Evolutionary conservation across 1,140 invertebrate genomes (phyloP), one percentile per base, ranked within the genome.

Genomic region (Rhizoglyphus robini): DNA sequence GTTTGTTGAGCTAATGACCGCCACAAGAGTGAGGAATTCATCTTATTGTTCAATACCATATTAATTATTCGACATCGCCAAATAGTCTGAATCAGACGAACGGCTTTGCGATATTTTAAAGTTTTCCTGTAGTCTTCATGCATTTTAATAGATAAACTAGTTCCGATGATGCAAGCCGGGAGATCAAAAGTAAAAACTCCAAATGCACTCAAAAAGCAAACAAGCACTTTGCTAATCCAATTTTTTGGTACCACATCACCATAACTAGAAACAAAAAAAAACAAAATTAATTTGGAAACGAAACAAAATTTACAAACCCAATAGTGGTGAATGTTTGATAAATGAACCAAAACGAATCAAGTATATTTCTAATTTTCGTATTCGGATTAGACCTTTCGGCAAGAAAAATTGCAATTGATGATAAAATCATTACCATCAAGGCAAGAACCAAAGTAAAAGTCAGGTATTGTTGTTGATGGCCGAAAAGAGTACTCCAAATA

Each of bases 1-100:
- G n/a, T n/a, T n/a, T n/a, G n/a, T n/a, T n/a, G n/a, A n/a, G n/a
- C n/a, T n/a, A n/a, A n/a, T n/a, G n/a, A n/a, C n/a, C n/a, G n/a
- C n/a, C n/a, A n/a, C n/a, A n/a, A n/a, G n/a, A n/a, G n/a, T n/a
- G n/a, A n/a, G n/a, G n/a, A n/a, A n/a, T n/a, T n/a, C n/a, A n/a
- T n/a, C n/a, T n/a, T n/a, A n/a, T n/a, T n/a, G n/a, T n/a, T n/a
- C n/a, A n/a, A n/a, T n/a, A n/a, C n/a, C n/a, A n/a, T n/a, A n/a
- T n/a, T n/a, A n/a, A n/a, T n/a, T 25, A 54, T 54, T 54, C 51
- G 51, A 54, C 51, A 54, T 25, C 51, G 51, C 51, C 51, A 54
- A 54, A 54, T 32, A 54, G 51, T 8, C 20, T 54, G 51, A 8
- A 54, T 54, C 15, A 54, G 20, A 32, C 51, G 51, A 32, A 54